Evolutionary conservation across 1,140 invertebrate species (phyloP), one percentile per base, ranked within the genome.

Genomic region (Penaeus japonicus): DNA sequence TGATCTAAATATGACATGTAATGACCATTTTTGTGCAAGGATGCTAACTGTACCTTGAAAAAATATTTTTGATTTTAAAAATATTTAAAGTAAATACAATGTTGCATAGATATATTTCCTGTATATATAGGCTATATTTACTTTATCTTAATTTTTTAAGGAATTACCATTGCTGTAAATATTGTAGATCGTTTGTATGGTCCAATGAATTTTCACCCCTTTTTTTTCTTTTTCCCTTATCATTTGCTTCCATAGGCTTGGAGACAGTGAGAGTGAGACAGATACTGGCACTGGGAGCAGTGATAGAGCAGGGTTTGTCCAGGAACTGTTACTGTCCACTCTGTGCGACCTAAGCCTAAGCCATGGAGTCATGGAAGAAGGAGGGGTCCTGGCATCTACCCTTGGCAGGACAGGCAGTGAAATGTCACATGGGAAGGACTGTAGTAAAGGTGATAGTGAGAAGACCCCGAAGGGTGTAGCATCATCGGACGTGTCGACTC

Each of bases 261-360:
- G 93, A 70, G 92, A 92, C 91, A 75, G 89, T 91, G 62, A 90
- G 91, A 89, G 90, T 91, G 92, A 93, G 30, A 93, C 92, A 87
- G 93, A 93, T 32, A 90, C 92, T 75, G 89, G 90, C 82, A 91
- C 73, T 79, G 75, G 83, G n/a, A 84, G 83, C 57, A 89, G 78
- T 84, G 87, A 89, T 32, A 73, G 87, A 18, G 87, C 87, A 84
- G 87, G 39, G 22, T 89, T 89, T 84, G 87, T 89, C 20, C 87
- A 89, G 65, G 87, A 89, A 79, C 59, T 89, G 57, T 78, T 89
- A 35, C 73, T 89, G 24, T 84, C 87, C 55, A 89, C 87, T 0
- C 75, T 89, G 7, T 84, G 87, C 84, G 87, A 84, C 30, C 82
- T 89, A 22, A 84, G 77, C 30, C 57, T 89, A 32, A 85, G 77